Evolutionary conservation across 2,888 invertebrate genomes (phyloP), one percentile per base, ranked within the genome.

Genomic region (Cinara cedri): DNA sequence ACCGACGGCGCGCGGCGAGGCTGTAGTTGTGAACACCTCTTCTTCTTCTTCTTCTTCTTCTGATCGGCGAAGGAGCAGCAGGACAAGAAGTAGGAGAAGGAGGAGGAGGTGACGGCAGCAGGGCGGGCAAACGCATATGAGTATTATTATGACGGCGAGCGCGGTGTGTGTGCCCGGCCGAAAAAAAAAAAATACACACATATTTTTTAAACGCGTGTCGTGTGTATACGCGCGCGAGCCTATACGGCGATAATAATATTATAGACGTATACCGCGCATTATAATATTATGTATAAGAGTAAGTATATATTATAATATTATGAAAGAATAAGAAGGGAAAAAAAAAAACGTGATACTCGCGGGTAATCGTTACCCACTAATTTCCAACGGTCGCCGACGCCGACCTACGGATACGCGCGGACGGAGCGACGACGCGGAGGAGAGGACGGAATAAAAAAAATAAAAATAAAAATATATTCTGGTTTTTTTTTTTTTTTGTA

Each of bases 321-420:
- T 26, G n/a, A 19, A 10, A 34, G 34, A 55, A 19, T n/a, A 26
- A 72, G n/a, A 14, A 51, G 19, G 14, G n/a, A 51, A 54, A 68
- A 34, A 54, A 11, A 51, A 54, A 68, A 34, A 54, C 34, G 54
- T 54, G 51, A 74, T 63, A 74, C 74, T 74, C 51, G 63, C 75
- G 65, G 11, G 63, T 75, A 65, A 65, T 75, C 57, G 72, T 49
- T 63, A 62, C 72, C 74, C 54, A 74, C 74, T 60, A 60, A 74
- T 74, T 74, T 74, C 42, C 46, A n/a, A 72, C 26, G 72, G 49
- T 49, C 26, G 14, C 70, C 72, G n/a, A n/a, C n/a, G 49, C 10
- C 60, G 49, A 34, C 51, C 26, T 26, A 26, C 26, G 9, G 13
- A 19, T 34, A 34, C 34, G 34, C 34, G n/a, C n/a, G n/a, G n/a